phyloP scores from a whole-genome alignment of 2,888 invertebrate genomes.

The Buathra laborator region DNA sequence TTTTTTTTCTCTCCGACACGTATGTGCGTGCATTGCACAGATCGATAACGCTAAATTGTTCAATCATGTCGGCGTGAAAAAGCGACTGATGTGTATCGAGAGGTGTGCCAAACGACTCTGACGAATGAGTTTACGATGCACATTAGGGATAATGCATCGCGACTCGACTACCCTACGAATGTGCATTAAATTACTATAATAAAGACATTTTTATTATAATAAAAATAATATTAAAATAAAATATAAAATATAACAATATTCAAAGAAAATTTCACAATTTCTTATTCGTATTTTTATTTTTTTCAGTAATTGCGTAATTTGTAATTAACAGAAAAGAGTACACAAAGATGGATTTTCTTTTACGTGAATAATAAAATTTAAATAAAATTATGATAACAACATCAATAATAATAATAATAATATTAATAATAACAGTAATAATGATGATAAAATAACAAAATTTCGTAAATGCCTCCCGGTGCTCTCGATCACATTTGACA shows the following conservation, averaged over 20 bases:
- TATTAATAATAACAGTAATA: not conserved
- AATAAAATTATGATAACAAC: too few species aligned
- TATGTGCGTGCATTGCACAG: constrained; percentile 20
- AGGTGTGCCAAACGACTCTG: constrained; percentile 10
- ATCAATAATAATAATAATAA: not conserved
- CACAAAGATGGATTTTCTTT: too few species aligned
- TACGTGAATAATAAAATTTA: not conserved
- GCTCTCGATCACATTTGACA: constrained; percentile 1
- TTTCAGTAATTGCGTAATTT: not conserved
- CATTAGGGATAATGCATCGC: not conserved
- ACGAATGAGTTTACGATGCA: constrained; percentile 10
- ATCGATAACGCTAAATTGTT: constrained; percentile 52
- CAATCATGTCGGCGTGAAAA: constrained; percentile 9
- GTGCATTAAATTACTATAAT: not conserved
- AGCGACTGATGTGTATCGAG: constrained; percentile 22
- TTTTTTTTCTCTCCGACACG: not conserved
- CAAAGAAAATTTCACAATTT: not conserved
- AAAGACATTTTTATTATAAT: not conserved
- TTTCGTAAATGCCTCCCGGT: not conserved
- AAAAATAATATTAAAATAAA: not conserved
- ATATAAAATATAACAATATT: not conserved
- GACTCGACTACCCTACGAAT: not conserved
- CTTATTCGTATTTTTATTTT: not conserved
- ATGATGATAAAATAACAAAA: not conserved
- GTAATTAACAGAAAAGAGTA: too few species aligned